Evolutionary conservation across 1,140 invertebrate genomes (phyloP), one percentile per base, ranked within the genome.

Genomic region (Zophobas morio): DNA sequence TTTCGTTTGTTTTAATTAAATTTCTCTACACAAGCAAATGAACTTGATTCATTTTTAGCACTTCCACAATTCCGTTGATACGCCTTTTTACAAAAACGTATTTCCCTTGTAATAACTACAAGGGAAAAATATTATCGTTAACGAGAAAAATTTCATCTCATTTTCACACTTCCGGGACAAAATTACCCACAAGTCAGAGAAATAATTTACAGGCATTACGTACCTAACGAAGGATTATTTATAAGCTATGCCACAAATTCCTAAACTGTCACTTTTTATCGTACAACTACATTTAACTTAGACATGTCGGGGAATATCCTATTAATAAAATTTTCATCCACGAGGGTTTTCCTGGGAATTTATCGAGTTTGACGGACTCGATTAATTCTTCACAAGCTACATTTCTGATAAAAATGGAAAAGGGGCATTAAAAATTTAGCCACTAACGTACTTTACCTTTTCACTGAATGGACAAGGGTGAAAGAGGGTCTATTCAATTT

Each of bases 391-490:
- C 35, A 60, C 37, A 36, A 60, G 3, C 3, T 39, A 60, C 56
- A 36, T 39, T 60, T 60, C 56, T 37, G 35, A 60, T 60, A 60
- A 60, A 60, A 60, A 60, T 35, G 56, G 5, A 8, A 37, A 36
- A 46, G 8, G 42, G 8, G 42, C 36, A 39, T 60, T 35, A 60
- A 60, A 60, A 60, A 39, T 60, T 60, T 37, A 60, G 8, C 37
- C 4, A 60, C 3, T 36, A 60, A 60, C 56, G 34, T 60, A 60
- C 56, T 60, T 60, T 60, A 60, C 35, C 35, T 60, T 60, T 37
- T 60, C 32, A 60, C 56, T 36, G 56, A 60, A 60, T 60, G 35
- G 56, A 60, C 56, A 60, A 20, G 56, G 56, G 56, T 60, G 56
- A 60, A 60, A 60, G 35, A 60, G 37, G 56, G 56, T 60, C 37